Conservation (phyloP, 2,113 vertebrate species). For the Oreochromis niloticus region DNA sequence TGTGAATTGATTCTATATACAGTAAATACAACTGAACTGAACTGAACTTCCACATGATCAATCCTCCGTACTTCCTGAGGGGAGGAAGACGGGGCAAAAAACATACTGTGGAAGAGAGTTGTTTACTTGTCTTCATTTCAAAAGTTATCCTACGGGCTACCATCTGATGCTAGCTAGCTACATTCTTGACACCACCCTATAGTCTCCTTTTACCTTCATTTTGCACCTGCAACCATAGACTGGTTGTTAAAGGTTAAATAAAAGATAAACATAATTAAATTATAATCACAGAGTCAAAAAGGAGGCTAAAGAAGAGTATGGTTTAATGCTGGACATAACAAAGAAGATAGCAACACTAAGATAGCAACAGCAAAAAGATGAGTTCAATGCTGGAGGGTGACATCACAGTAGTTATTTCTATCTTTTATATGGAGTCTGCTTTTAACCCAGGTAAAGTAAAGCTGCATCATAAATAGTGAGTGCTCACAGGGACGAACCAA, state of each 20-base stretch:
- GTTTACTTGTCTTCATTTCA: not conserved
- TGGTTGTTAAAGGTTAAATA: not conserved
- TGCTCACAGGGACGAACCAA: not conserved
- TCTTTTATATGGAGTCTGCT: not conserved
- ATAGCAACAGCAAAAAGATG: not conserved
- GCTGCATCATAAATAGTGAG: not conserved
- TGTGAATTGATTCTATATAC: not conserved
- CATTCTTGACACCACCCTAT: not conserved
- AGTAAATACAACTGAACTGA: not conserved
- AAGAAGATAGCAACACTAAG: not conserved
- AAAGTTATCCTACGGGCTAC: fast-evolving
- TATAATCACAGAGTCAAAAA: not conserved
- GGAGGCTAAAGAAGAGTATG: not conserved
- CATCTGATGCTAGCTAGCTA: not conserved
- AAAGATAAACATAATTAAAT: not conserved
- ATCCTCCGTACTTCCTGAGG: not conserved
- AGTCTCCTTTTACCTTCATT: not conserved
- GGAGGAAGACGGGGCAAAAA: not conserved
- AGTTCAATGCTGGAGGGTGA: not conserved
- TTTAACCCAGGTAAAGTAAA: not conserved
- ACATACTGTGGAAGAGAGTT: not conserved
- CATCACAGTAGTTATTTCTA: not conserved
- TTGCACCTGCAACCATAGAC: not conserved
- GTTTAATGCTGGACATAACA: not conserved
- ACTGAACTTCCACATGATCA: not conserved